Evolutionary conservation across 2,113 vertebrate genomes (phyloP).

Genomic region (Canis aureus): DNA sequence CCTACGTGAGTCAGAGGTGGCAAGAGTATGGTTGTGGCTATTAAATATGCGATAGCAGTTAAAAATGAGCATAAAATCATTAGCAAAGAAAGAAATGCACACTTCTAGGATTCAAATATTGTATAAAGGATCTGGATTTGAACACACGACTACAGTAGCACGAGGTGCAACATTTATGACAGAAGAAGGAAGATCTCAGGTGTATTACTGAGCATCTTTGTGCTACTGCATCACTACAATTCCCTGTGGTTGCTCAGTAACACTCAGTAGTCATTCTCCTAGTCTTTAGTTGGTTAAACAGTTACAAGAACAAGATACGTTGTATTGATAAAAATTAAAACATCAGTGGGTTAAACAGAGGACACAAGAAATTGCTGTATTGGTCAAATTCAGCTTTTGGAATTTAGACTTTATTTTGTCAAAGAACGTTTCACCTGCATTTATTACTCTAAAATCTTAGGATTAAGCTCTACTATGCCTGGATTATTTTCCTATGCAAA

Average conservation of each 20-base stretch:
- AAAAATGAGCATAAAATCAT: neutral
- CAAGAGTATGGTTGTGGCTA: neutral
- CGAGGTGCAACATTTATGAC: neutral
- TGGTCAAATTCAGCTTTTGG: slow-evolving; percentile 48
- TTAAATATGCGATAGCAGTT: neutral
- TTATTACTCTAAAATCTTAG: slow-evolving; percentile 53
- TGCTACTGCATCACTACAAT: neutral
- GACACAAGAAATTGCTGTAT: neutral
- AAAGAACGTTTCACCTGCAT: slow-evolving; percentile 17
- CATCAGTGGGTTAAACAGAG: neutral
- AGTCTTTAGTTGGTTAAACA: slow-evolving; percentile 11
- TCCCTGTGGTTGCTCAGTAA: neutral
- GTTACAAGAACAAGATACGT: neutral
- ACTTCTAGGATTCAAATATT: neutral
- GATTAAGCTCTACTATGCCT: neutral
- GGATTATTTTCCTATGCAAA: slow-evolving; percentile 11
- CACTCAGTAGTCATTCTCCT: neutral
- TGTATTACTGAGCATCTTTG: neutral
- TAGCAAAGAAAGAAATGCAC: neutral
- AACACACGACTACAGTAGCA: neutral
- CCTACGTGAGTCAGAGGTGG: neutral
- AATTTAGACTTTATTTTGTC: slow-evolving; percentile 44
- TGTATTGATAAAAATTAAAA: slow-evolving; percentile 45
- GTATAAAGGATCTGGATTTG: neutral
- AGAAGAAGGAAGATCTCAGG: neutral